Evolutionary conservation across 2,113 vertebrate genomes (phyloP).

Genomic region (Thomomys bottae): DNA sequence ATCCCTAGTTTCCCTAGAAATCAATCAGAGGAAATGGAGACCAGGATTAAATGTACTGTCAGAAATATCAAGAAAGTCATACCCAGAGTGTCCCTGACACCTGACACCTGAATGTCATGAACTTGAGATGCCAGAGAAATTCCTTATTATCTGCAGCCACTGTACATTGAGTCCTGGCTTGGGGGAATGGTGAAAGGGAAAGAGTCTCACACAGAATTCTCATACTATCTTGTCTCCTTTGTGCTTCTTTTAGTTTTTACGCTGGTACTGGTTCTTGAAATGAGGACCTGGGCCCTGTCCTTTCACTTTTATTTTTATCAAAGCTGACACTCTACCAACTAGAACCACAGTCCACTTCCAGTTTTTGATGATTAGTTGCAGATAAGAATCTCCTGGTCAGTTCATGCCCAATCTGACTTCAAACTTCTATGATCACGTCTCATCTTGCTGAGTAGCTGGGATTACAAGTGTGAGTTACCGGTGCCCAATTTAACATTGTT

Average conservation of each 20-base stretch:
- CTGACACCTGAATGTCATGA: background rate
- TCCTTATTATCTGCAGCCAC: background rate
- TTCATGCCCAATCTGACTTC: too few species aligned
- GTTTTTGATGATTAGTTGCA: too few species aligned
- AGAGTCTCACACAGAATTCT: background rate
- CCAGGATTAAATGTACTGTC: background rate
- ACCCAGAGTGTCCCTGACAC: background rate
- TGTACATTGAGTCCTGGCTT: background rate
- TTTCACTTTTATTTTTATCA: too few species aligned
- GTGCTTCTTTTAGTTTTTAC: too few species aligned
- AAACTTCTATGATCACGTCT: too few species aligned
- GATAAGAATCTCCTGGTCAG: too few species aligned
- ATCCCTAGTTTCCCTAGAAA: background rate
- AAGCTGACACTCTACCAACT: too few species aligned
- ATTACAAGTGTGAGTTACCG: background rate
- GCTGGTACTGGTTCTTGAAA: too few species aligned
- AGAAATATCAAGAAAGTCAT: background rate
- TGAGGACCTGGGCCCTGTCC: too few species aligned
- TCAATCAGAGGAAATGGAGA: background rate
- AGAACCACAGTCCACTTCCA: too few species aligned
- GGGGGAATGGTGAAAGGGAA: background rate
- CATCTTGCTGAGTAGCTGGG: background rate
- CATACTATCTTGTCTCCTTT: too few species aligned
- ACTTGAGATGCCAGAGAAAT: background rate
- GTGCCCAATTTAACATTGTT: background rate